Evolutionary conservation across 2,113 vertebrate genomes (phyloP).

Genomic region (Alligator sinensis): DNA sequence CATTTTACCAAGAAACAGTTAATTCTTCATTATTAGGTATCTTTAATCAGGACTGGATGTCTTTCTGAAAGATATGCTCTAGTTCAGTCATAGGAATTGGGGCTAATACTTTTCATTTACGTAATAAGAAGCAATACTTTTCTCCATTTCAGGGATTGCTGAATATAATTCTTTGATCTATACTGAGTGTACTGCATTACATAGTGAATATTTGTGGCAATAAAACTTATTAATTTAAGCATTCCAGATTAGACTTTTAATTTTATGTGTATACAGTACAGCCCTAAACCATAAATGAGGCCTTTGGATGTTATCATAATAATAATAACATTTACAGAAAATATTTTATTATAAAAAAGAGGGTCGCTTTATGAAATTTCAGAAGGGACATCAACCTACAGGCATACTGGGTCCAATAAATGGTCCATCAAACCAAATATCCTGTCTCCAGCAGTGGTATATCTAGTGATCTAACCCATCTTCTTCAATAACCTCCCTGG

Average conservation of each 20-base stretch:
- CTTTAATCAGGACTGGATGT: too few species aligned
- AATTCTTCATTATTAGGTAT: too few species aligned
- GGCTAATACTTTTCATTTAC: background rate
- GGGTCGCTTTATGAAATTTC: background rate
- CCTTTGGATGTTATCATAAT: background rate
- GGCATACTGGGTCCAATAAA: too few species aligned
- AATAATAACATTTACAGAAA: background rate
- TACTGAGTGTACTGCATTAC: background rate
- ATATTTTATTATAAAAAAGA: background rate
- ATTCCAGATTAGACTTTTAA: background rate
- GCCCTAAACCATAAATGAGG: background rate
- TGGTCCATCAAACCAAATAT: too few species aligned
- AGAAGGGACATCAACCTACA: accelerated
- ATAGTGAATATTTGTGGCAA: background rate
- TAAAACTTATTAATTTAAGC: background rate
- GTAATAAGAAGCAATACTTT: background rate
- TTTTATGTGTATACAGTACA: background rate
- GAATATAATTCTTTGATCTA: too few species aligned
- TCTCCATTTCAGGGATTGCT: background rate
- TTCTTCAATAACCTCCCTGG: too few species aligned
- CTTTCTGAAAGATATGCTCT: background rate
- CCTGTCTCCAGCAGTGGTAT: too few species aligned
- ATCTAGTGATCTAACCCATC: too few species aligned
- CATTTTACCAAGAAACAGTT: too few species aligned
- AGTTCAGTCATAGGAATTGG: background rate